Evolutionary conservation across 2,797 vertebrate genomes (phyloP), one percentile per base, ranked within the genome.

Genomic region (Miichthys miiuy): DNA sequence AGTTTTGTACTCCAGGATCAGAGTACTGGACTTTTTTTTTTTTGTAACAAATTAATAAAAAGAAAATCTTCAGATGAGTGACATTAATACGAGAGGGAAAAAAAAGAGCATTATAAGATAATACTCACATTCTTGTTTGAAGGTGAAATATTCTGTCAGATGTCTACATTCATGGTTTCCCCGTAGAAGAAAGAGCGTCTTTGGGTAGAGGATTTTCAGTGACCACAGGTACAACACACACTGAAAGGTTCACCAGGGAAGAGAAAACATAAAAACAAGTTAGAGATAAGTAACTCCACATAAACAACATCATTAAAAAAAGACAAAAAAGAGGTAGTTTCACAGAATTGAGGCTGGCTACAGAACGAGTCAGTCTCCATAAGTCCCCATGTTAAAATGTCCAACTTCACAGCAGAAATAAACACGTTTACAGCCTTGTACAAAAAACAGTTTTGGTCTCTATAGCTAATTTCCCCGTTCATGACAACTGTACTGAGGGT

Each of bases 111-210:
- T 70, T 14, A 69, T 30, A 46, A 21, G 20, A 48, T n/a, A 34
- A 1, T 81, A 95, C 96, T 96, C 89, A 96, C 96, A 96, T 96
- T 96, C 96, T 94, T 96, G 95, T 94, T 96, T 96, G 93, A 96
- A 96, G 89, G 96, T 96, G 93, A 96, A 96, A 93, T 96, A 96
- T 95, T 96, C 96, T 72, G 96, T 96, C 94, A 96, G 92, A 89
- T 96, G 96, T 95, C 96, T 95, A 95, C 96, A 96, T 95, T 96
- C 96, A 93, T 96, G 96, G 89, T 96, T 96, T 88, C 96, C 96
- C 81, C 96, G 93, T 74, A 96, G 94, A 80, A 96, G 94, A 93
- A 95, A 96, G 83, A 96, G 91, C 1, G 96, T 96, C 95, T 96
- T 96, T 94, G 96, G 96, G 91, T 96, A 96, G 87, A 96, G 94